These are phyloP conservation scores for Aplysina aerophoba DNA, from an alignment of 37 sponge, comb jelly and placozoan genomes.

Conservation along the genomic window DNA sequence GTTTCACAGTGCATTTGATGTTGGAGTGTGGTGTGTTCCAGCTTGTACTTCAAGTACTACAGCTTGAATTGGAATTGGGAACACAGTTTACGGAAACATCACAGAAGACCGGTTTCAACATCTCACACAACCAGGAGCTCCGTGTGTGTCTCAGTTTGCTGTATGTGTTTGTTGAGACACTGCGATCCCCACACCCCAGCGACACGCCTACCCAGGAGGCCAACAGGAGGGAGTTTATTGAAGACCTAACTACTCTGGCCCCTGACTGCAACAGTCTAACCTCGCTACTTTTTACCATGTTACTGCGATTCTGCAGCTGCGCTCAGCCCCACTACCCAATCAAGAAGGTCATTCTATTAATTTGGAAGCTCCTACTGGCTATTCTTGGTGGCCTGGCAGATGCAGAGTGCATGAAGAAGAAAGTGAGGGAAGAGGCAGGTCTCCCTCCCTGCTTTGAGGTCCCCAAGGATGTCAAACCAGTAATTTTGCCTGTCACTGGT, in stretches of 20 bases:
- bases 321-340: constrained; percentile 82
- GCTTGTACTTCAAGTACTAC: constrained; percentile 53
- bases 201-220: constrained; percentile 49
- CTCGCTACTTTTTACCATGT: constrained; percentile 72
- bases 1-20: constrained; percentile 61
- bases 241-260: constrained; percentile 57
- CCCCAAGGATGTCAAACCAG: constrained; percentile 19
- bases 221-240: constrained; percentile 55
- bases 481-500: background rate
- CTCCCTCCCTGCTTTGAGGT: constrained; percentile 50
- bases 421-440: constrained; percentile 52
- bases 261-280: constrained; percentile 60
- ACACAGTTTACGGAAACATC: constrained; percentile 37
- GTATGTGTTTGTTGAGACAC: constrained; percentile 78
- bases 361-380: constrained; percentile 85
- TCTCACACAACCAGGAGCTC: constrained; percentile 72
- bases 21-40: constrained; percentile 63
- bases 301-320: constrained; percentile 85
- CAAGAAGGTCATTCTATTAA: constrained; percentile 80
- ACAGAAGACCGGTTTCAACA: constrained; percentile 59
- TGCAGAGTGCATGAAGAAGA: constrained; percentile 56
- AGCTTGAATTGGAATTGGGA: constrained; percentile 64
- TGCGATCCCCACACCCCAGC: constrained; percentile 31
- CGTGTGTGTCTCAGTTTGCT: constrained; percentile 77
- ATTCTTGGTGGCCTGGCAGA: constrained; percentile 75